Percentiles rank a stretch among this genome's conserved stretches.
Evolutionary conservation across 1,140 invertebrate genomes (phyloP).

Genomic region (Rhyzopertha dominica): DNA sequence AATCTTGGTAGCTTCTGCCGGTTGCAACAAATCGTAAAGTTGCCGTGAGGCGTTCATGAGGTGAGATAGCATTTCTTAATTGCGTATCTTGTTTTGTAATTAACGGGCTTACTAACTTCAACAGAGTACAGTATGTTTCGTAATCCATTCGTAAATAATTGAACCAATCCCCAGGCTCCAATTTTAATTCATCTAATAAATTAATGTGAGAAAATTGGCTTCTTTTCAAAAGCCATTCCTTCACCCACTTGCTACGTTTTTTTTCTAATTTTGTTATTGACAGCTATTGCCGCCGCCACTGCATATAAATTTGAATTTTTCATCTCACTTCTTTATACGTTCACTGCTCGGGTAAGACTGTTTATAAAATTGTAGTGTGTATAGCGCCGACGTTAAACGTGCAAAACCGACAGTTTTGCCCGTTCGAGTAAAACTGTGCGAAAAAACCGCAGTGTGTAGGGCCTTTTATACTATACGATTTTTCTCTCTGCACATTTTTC

Average conservation of each 20-base stretch:
- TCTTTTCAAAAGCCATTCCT: conserved; percentile 10
- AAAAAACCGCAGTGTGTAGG: too few species aligned
- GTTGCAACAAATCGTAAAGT: conserved; percentile 18
- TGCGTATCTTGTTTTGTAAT: conserved; percentile 17
- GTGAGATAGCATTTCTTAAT: conserved; percentile 15
- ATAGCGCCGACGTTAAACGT: too few species aligned
- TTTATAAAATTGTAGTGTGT: too few species aligned
- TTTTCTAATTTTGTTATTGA: neutral
- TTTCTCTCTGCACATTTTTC: too few species aligned
- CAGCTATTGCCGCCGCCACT: too few species aligned
- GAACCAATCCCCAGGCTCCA: conserved; percentile 23
- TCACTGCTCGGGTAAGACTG: too few species aligned
- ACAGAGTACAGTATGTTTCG: conserved; percentile 9
- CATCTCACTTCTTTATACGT: too few species aligned
- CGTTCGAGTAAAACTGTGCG: too few species aligned
- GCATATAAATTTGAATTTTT: too few species aligned
- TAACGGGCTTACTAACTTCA: conserved; percentile 15
- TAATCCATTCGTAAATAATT: conserved; percentile 28
- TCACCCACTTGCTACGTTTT: conserved; percentile 11
- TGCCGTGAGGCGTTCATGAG: conserved; percentile 14
- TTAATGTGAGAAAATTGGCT: conserved; percentile 23
- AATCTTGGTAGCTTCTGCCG: conserved; percentile 18
- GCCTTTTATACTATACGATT: too few species aligned
- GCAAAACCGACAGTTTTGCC: too few species aligned
- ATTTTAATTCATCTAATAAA: conserved; percentile 30